Evolutionary conservation across 2,113 vertebrate genomes (phyloP).

Genomic region (Colius striatus): DNA sequence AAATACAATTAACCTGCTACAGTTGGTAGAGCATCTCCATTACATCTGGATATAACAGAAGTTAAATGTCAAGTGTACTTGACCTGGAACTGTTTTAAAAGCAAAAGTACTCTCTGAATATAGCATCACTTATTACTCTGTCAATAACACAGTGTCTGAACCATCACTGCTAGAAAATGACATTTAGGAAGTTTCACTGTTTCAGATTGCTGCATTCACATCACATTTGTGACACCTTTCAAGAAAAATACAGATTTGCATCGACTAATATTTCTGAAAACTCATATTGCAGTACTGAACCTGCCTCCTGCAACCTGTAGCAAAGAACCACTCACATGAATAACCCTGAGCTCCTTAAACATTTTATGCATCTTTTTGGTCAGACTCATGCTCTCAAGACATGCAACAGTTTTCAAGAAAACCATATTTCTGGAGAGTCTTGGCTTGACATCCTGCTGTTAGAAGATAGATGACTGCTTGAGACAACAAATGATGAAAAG

Average conservation of each 20-base stretch:
- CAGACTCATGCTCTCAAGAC: not conserved
- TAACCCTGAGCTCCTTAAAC: not conserved
- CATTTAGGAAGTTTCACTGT: not conserved
- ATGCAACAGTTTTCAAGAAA: not conserved
- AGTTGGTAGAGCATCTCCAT: not conserved
- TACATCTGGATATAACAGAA: not conserved
- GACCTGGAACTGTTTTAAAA: not conserved
- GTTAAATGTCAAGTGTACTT: conserved; percentile 1
- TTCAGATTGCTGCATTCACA: not conserved
- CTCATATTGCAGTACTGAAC: not conserved
- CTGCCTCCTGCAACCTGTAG: not conserved
- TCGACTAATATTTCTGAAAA: not conserved
- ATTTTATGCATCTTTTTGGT: not conserved
- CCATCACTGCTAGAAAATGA: not conserved
- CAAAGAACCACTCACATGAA: not conserved
- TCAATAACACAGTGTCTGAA: not conserved
- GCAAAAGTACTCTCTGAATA: not conserved
- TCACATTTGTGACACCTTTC: not conserved
- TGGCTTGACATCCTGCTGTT: not conserved
- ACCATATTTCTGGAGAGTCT: not conserved
- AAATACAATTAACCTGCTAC: conserved; percentile 20
- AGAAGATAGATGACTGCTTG: not conserved
- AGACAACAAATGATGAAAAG: not conserved
- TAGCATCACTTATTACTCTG: not conserved
- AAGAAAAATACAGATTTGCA: too few relatives aligned